Base-by-base conservation (phyloP, 2,113 vertebrate species). In the Aptenodytes forsteri region DNA sequence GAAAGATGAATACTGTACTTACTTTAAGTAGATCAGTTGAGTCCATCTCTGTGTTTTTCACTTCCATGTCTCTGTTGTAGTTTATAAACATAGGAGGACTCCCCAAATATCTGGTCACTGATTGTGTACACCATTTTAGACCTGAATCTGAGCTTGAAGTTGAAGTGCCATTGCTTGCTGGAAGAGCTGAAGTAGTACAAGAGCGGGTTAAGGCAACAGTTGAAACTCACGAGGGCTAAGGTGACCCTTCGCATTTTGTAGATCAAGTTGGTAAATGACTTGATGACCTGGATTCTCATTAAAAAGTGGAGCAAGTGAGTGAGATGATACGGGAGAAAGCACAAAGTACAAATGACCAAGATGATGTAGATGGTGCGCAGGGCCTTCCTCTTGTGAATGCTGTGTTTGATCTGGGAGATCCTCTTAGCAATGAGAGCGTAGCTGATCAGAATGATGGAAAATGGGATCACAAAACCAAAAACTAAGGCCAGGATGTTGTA, bases 131-230 rank as follows among this genome's bases (percentile, higher is more conserved):
- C 92, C 2, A n/a, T 77, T 8, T 84, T 82, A 0, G 78, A 70
- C 87, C 91, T 97, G 85, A 38, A 76, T 0, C 95, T 88, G 75
- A 97, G 54, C 75, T 50, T 88, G 27, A 46, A 79, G 46, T 32
- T 55, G 25, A 36, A 54, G 73, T 8, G 91, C 97, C 98, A 98
- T 1, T 23, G 91, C 93, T 90, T 98, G 98, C 98, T 93, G 73
- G 93, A 97, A 32, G 97, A 98, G 91, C 97, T 98, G 95, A 98
- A 94, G n/a, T 96, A 98, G 93, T 98, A 99, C 9, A 99, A 83
- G 67, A 99, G 7, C 0, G 99, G 99, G 96, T 99, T 99, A n/a
- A 99, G 96, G 92, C 98, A 98, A 15, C 98, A 98, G 93, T 98
- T 99, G 42, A 99, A 40, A 71, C 97, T 98, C 78, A 98, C 96